Evolutionary conservation across 64 coral and sea anemone species (phyloP), one percentile per base, ranked within the genome.

Genomic region (Cladopsammia gracilis): DNA sequence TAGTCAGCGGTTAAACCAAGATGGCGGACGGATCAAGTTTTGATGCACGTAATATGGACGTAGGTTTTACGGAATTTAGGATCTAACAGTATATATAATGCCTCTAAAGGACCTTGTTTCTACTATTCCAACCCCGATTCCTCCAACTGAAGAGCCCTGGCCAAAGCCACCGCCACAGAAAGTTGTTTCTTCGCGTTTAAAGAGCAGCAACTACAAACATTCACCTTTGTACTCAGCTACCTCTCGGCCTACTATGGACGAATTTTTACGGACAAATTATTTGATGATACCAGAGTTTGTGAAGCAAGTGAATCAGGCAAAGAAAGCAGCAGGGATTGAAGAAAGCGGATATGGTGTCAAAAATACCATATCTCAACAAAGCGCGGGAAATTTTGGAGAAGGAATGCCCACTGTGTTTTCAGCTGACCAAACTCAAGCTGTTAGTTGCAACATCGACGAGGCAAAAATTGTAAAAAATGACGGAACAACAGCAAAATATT

Each of bases 241-340:
- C 20, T 64, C 77, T 10, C 66, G 92, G 54, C 92, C 92, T 10
- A 94, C 92, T 25, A n/a, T 94, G n/a, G 77, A 89, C 24, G 86
- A 94, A 68, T 94, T 94, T 56, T 81, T 94, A 34, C 47, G 87
- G 47, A 94, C 86, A 66, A 64, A 89, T 68, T 94, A 89, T 89
- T 81, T 89, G 18, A 89, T 77, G 67, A 72, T 89, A 16, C 86
- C 86, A 3, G 81, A 89, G n/a, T 73, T 75, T 74, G 16, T 51
- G 25, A 51, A 54, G 18, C 77, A 89, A 53, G 69, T 71, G 16
- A 84, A 50, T n/a, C 18, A 67, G 62, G 62, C 60, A 44, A 84
- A 84, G 62, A 48, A 67, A 68, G 80, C 62, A n/a, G 60, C 60
- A 49, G 45, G 47, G 4, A 25, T 13, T 16, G 80, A 18, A 44